Evolutionary conservation across 2,113 vertebrate genomes (phyloP).

Genomic region (Chunga burmeisteri): DNA sequence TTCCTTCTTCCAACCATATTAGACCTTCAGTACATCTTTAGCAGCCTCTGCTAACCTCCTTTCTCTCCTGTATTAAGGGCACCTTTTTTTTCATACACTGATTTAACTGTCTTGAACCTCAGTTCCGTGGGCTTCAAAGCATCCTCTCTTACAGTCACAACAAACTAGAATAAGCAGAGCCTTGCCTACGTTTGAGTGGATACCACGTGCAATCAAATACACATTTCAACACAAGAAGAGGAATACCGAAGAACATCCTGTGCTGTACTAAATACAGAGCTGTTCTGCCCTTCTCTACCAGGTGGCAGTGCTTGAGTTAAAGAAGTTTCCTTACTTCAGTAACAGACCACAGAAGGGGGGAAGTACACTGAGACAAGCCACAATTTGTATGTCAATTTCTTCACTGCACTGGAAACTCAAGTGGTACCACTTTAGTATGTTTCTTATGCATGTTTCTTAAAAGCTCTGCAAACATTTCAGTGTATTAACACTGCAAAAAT

Average conservation of each 20-base stretch:
- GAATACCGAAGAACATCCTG: background rate
- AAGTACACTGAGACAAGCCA: background rate
- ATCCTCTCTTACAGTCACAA: fast-evolving
- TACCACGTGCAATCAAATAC: background rate
- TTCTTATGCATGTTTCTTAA: background rate
- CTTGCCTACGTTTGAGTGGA: background rate
- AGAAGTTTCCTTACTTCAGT: background rate
- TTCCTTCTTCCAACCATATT: background rate
- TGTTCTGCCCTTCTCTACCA: background rate
- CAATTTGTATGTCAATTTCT: background rate
- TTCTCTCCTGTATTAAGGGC: background rate
- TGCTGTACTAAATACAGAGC: background rate
- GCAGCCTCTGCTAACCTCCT: background rate
- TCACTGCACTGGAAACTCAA: background rate
- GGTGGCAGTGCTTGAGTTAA: background rate
- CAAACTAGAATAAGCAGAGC: background rate
- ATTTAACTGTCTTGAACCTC: background rate
- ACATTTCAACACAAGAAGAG: background rate
- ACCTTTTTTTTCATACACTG: background rate
- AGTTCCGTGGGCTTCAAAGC: background rate
- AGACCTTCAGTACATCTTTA: background rate
- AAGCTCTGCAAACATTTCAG: background rate
- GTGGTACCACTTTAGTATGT: background rate
- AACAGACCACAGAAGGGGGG: background rate
- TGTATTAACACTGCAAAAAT: background rate